These are phyloP conservation scores for Peromyscus attwateri DNA, from an alignment of 2,797 vertebrate species.

Conservation along the genomic window DNA sequence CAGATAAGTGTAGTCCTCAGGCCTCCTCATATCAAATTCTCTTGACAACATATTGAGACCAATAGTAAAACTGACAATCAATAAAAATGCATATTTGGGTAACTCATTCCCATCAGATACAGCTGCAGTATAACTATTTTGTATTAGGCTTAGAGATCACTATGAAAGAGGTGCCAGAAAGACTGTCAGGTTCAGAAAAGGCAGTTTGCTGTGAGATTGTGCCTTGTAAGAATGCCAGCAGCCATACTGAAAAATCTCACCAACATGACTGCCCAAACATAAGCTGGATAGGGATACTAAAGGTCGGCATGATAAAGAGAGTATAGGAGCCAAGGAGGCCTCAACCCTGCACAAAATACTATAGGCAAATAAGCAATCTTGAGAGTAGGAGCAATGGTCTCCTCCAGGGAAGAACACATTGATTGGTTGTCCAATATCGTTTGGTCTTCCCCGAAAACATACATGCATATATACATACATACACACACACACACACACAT, in stretches of 20 bases:
- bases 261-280: neutral
- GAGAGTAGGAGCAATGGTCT: neutral
- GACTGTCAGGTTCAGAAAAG: neutral
- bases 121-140: neutral
- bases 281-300: neutral
- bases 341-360: neutral
- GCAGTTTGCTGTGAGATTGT: neutral
- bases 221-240: neutral
- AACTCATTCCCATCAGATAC: neutral
- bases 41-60: neutral
- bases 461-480: neutral
- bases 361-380: too few species aligned
- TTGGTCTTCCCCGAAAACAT: neutral
- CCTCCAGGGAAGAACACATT: neutral
- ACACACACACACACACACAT: neutral
- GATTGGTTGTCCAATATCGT: neutral
- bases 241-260: neutral
- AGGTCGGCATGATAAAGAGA: neutral
- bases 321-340: neutral
- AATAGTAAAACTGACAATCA: neutral
- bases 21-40: neutral
- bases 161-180: neutral
- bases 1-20: neutral
- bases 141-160: neutral
- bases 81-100: neutral